Evolutionary conservation across 2,113 vertebrate species (phyloP).

Genomic region (Stigmatopora argus): DNA sequence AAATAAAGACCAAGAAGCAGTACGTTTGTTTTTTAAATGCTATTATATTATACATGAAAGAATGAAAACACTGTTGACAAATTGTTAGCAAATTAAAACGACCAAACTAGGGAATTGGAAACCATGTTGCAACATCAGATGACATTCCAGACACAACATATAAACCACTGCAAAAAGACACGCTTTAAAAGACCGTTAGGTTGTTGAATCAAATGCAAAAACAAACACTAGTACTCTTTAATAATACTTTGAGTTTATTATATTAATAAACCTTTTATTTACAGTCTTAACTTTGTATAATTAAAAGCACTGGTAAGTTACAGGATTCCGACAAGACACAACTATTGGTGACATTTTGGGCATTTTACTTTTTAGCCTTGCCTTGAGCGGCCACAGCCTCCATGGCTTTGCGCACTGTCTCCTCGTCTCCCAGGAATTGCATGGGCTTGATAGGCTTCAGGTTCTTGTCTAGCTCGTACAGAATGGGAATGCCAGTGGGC

Average conservation of each 20-base stretch:
- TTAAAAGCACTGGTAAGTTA: conserved; percentile 5
- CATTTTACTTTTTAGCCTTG: conserved; percentile 74
- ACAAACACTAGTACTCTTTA: neutral
- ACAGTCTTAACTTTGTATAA: conserved; percentile 26
- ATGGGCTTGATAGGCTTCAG: conserved; percentile 89
- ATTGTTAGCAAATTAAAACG: neutral
- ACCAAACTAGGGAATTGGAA: conserved; percentile 6
- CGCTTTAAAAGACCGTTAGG: conserved; percentile 9
- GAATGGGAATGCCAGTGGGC: conserved; percentile 95
- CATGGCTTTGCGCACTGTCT: conserved; percentile 96
- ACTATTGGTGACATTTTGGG: conserved; percentile 7
- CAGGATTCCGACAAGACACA: conserved; percentile 9
- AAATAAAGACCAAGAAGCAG: neutral
- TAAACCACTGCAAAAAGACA: neutral
- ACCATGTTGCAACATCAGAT: conserved; percentile 8
- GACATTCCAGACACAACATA: neutral
- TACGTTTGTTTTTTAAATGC: conserved; percentile 22
- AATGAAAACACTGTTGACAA: conserved; percentile 15
- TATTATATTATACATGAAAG: conserved; percentile 6
- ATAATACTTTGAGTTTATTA: neutral
- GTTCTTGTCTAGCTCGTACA: conserved; percentile 94
- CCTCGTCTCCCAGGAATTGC: conserved; percentile 94
- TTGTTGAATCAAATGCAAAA: conserved; percentile 11
- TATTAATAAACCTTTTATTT: conserved; percentile 16
- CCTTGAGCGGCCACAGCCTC: conserved; percentile 95